These are phyloP conservation scores for Halcyon malimbica DNA, from an alignment of 2,113 vertebrate genomes.

Conservation along the genomic window DNA sequence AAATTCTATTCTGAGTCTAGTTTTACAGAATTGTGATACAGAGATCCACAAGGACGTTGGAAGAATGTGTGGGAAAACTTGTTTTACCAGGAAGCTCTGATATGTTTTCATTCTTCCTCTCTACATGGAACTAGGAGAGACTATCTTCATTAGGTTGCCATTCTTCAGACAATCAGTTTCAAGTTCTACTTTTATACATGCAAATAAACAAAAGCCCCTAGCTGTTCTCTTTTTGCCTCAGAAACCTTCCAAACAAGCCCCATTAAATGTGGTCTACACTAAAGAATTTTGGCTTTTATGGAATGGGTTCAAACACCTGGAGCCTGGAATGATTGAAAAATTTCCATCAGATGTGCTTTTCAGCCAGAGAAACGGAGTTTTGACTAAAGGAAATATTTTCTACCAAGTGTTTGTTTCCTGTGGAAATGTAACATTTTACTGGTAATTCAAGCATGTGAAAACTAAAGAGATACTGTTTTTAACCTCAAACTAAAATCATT, in stretches of 20 bases:
- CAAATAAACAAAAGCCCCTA: not conserved
- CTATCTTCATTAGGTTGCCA: not conserved
- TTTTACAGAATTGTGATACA: not conserved
- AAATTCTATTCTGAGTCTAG: not conserved
- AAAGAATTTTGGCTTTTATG: not conserved
- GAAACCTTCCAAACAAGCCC: not conserved
- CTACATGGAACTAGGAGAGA: not conserved
- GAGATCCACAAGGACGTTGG: not conserved
- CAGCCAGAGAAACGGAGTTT: not conserved
- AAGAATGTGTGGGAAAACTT: not conserved
- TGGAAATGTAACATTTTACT: conserved; percentile 30
- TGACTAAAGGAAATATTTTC: conserved; percentile 49
- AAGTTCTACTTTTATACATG: not conserved
- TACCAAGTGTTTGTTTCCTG: conserved; percentile 58
- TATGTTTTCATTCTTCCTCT: not conserved
- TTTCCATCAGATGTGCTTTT: conserved; percentile 39
- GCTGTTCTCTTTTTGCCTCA: not conserved
- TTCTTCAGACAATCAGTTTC: not conserved
- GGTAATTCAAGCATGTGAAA: conserved; percentile 6
- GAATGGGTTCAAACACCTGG: conserved; percentile 21
- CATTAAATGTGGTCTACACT: not conserved
- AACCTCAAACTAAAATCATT: not conserved
- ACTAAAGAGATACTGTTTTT: conserved; percentile 5
- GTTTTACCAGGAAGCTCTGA: not conserved
- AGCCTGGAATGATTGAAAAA: not conserved